phyloP scores from a whole-genome alignment of 2,113 vertebrate genomes.

The Narcine bancroftii region DNA sequence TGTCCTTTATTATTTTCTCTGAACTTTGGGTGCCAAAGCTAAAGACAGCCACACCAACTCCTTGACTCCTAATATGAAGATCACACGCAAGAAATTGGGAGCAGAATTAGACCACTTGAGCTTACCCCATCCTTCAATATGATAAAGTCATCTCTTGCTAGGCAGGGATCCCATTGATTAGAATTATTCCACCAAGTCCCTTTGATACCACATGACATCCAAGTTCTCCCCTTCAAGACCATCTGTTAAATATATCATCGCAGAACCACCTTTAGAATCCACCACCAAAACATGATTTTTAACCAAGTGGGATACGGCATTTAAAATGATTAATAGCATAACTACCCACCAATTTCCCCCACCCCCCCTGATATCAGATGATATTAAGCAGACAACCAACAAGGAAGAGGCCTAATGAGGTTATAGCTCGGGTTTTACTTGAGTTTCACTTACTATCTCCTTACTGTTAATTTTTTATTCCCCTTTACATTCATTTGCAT shows the following conservation, averaged over 20 bases:
- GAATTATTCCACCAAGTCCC: background rate
- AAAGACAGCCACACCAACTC: background rate
- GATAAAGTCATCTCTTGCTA: background rate
- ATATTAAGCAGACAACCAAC: background rate
- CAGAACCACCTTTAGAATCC: no score
- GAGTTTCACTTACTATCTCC: background rate
- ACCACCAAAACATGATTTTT: background rate
- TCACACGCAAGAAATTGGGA: background rate
- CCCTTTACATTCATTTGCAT: background rate
- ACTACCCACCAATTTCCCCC: background rate
- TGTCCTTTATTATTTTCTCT: background rate
- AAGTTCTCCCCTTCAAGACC: background rate
- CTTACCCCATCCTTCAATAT: no score
- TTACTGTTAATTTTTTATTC: background rate
- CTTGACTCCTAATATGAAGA: background rate
- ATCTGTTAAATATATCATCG: background rate
- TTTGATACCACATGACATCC: background rate
- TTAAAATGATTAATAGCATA: background rate
- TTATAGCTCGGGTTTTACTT: background rate
- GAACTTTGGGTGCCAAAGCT: background rate
- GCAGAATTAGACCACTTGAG: no score
- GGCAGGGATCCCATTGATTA: background rate
- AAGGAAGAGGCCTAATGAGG: background rate
- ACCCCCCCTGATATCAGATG: no score
- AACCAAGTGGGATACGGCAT: background rate